A percentile compares a stretch with the other conserved stretches of the same genome.
Conservation (phyloP, 53 echinoderm and acorn worm species). For the Zoroaster sp. region DNA sequence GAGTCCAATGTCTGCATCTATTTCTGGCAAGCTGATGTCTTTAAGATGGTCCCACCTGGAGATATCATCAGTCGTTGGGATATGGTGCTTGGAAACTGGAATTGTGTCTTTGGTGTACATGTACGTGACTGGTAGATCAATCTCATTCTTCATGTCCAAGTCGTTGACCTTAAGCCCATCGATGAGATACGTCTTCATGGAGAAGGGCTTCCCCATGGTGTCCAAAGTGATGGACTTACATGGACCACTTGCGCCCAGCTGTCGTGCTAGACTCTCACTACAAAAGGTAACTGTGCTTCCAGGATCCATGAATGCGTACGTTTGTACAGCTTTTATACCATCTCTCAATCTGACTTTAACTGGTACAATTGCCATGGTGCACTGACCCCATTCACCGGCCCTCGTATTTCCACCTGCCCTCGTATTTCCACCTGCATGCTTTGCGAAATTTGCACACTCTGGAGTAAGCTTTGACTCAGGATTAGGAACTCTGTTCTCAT, state of each 20-base stretch:
- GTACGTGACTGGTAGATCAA: conserved; percentile 40
- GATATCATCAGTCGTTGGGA: conserved; percentile 55
- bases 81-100: conserved; percentile 46
- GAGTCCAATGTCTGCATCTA: conserved; percentile 64
- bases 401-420: not conserved
- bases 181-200: conserved; percentile 32
- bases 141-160: conserved; percentile 20
- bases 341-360: conserved; percentile 31
- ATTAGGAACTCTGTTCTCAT: conserved; percentile 13
- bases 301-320: conserved; percentile 61
- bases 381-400: conserved; percentile 34
- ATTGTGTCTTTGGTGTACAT: conserved; percentile 39
- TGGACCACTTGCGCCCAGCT: conserved; percentile 43
- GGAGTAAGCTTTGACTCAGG: not conserved
- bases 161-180: conserved; percentile 19
- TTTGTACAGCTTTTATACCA: conserved; percentile 22
- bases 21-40: conserved; percentile 7
- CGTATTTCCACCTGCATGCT: too few relatives aligned
- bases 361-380: conserved; percentile 59
- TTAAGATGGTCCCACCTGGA: conserved; percentile 42
- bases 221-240: conserved; percentile 36
- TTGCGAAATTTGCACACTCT: conserved; percentile 13
- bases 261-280: conserved; percentile 35
- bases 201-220: conserved; percentile 25
- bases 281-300: conserved; percentile 54